Evolutionary conservation across 2,797 vertebrate species (phyloP).

Genomic region (Mionectes olivaceus): DNA sequence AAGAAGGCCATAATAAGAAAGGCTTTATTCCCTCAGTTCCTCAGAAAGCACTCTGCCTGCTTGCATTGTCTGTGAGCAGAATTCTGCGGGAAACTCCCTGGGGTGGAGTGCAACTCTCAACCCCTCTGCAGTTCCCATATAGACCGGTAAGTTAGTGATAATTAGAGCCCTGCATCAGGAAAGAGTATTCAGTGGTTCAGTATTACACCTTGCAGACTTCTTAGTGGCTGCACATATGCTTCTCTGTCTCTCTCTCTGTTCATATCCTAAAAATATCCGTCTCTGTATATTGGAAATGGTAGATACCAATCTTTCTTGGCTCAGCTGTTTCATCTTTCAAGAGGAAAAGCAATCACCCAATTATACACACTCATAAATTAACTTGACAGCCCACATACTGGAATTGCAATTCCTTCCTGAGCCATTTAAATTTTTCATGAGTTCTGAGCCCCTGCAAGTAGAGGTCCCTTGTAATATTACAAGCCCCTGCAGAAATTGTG

Average conservation of each 20-base stretch:
- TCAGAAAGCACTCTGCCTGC: neutral
- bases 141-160: neutral
- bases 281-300: conserved; percentile 45
- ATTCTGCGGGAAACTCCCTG: neutral
- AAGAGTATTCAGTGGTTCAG: neutral
- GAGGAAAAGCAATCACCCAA: conserved; percentile 57
- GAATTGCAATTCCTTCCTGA: conserved; percentile 2
- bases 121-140: neutral
- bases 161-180: neutral
- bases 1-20: neutral
- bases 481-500: neutral
- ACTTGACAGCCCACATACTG: conserved; percentile 63
- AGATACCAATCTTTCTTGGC: conserved; percentile 59
- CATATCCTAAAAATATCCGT: conserved; percentile 36
- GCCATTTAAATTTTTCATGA: conserved; percentile 60
- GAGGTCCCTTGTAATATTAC: neutral
- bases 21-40: neutral
- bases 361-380: conserved; percentile 75
- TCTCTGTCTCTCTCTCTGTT: neutral
- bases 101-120: neutral
- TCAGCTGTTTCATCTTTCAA: conserved; percentile 68
- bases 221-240: neutral
- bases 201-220: neutral
- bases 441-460: conserved; percentile 6
- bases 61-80: neutral